phyloP scores from a whole-genome alignment of 2,888 invertebrate species.

The Zelleria hepariella region DNA sequence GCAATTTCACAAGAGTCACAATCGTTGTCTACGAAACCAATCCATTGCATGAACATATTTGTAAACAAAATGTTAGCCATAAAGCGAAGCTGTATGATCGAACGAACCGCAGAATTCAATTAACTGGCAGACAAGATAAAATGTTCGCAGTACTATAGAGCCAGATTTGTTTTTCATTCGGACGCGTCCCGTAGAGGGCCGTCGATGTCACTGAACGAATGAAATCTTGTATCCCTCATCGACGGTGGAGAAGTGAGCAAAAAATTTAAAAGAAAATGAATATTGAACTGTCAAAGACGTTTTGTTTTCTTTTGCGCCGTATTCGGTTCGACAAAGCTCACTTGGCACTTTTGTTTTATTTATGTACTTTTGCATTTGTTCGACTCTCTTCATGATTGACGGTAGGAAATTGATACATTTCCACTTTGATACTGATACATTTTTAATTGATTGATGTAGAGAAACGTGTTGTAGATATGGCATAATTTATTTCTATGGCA shows the following conservation, averaged over 20 bases:
- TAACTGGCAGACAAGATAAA: conserved; percentile 64
- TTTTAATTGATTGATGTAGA: neutral
- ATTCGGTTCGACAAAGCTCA: conserved; percentile 6
- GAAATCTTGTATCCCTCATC: neutral
- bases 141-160: conserved; percentile 43
- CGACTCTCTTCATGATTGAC: neutral
- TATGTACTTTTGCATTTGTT: neutral
- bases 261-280: conserved; percentile 17
- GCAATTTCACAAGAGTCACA: neutral
- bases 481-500: no score
- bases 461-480: no score
- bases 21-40: neutral
- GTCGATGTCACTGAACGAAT: neutral
- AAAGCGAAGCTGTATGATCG: conserved; percentile 35
- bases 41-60: conserved; percentile 7
- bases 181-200: conserved; percentile 18
- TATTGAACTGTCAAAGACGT: conserved; percentile 34
- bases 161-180: conserved; percentile 20
- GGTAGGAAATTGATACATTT: neutral
- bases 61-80: conserved; percentile 32
- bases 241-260: neutral
- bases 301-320: conserved; percentile 11
- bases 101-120: conserved; percentile 62
- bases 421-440: neutral
- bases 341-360: neutral